A percentile compares a stretch with the other conserved stretches of the same genome.
Evolutionary conservation across 1,140 invertebrate genomes (phyloP).

Genomic region (Euglossa dilemma): DNA sequence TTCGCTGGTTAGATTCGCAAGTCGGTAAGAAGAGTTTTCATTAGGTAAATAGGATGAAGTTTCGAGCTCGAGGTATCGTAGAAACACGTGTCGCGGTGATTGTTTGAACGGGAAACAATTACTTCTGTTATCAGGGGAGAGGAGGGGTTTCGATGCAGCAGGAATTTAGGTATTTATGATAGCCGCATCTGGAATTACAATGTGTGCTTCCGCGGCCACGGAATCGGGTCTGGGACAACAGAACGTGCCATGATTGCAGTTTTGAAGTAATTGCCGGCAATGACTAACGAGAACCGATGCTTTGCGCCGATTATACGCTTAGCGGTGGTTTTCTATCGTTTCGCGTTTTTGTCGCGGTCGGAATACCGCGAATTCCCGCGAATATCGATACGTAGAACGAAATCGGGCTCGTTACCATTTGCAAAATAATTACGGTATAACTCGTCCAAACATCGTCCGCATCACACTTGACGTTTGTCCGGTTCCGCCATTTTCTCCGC

Average conservation of each 20-base stretch:
- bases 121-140: not conserved
- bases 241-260: not conserved
- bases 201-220: not conserved
- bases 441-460: no score
- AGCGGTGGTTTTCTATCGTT: not conserved
- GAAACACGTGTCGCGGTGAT: no score
- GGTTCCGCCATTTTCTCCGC: not conserved
- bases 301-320: not conserved
- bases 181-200: slow-evolving; percentile 1
- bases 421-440: not conserved
- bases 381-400: not conserved
- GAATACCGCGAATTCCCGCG: not conserved
- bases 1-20: no score
- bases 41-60: no score
- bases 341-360: not conserved
- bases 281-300: not conserved
- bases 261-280: not conserved
- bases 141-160: not conserved
- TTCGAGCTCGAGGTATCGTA: not conserved
- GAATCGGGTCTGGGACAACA: not conserved
- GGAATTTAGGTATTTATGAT: slow-evolving; percentile 23
- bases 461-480: no score
- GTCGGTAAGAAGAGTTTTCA: no score
- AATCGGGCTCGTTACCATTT: not conserved
- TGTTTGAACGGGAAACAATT: slow-evolving; percentile 4